A percentile compares a stretch with the other conserved stretches of the same genome.
Conservation (phyloP, 1,140 invertebrate genomes). For the Pseudobourletiella spinata region DNA sequence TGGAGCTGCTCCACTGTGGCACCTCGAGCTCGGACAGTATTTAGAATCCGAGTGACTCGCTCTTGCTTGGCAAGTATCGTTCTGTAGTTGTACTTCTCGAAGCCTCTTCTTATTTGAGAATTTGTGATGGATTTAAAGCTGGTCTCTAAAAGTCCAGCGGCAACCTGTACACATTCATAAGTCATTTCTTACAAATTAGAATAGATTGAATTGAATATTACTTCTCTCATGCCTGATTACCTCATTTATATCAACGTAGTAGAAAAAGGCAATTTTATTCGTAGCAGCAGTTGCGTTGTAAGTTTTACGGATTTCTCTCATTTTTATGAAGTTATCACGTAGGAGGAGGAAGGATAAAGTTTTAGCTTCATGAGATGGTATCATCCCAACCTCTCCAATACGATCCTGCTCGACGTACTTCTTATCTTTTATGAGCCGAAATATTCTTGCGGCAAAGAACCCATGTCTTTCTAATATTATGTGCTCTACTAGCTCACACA, state of each 20-base stretch:
- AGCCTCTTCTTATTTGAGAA: conserved; percentile 1
- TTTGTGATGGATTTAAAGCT: conserved; percentile 26
- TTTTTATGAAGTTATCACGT: conserved; percentile 29
- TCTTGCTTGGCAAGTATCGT: conserved; percentile 24
- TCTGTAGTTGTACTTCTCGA: conserved; percentile 15
- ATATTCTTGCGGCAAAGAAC: conserved; percentile 31
- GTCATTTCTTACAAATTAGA: not conserved
- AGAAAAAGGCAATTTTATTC: conserved; percentile 27
- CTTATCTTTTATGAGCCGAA: conserved; percentile 31
- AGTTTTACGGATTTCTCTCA: conserved; percentile 35
- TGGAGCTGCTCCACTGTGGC: conserved; percentile 28
- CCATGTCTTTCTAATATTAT: conserved; percentile 31
- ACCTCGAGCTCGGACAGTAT: conserved; percentile 16
- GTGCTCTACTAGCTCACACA: conserved; percentile 26
- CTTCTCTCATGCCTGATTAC: too few species aligned
- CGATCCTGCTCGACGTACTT: conserved; percentile 33
- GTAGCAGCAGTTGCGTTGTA: conserved; percentile 20
- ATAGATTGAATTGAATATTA: not conserved
- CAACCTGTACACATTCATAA: conserved; percentile 13
- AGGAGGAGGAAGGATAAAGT: conserved; percentile 29
- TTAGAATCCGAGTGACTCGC: conserved; percentile 22
- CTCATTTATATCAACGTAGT: conserved; percentile 30
- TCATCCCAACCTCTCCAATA: conserved; percentile 32
- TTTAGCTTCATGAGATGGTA: conserved; percentile 34
- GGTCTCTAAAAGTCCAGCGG: conserved; percentile 8